Evolutionary conservation across 2,888 invertebrate genomes (phyloP), one percentile per base, ranked within the genome.

Genomic region (Himalopsyche tibetana): DNA sequence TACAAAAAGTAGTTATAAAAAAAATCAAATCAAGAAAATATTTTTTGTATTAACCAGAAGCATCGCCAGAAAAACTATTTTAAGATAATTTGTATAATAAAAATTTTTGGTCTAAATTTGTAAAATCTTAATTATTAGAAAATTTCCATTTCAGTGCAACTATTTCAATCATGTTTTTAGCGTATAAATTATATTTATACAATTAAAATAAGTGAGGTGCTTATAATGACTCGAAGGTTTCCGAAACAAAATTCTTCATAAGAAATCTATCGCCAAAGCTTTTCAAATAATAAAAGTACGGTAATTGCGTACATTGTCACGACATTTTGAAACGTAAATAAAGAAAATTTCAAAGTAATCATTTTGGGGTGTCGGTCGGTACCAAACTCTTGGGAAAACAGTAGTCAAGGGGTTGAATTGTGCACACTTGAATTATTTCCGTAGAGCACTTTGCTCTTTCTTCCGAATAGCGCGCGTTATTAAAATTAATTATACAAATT

Each of bases 401-500:
- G 51, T 63, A 55, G 80, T 56, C 80, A 81, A 84, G 63, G 80
- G 84, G 80, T 80, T 84, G 63, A 81, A 84, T 84, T 80, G 79
- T 81, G 84, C 56, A 63, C 63, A 42, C 84, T 81, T 42, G 84
- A 80, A 38, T 84, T 80, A 84, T 63, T 84, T 80, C 55, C 63
- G 45, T 40, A 63, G 63, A 63, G 38, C 63, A 63, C 19, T 63
- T 63, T 63, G 63, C 80, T 51, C 84, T n/a, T n/a, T 56, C 55
- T 79, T 17, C 40, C 51, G 55, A 19, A 80, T 19, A 74, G 19
- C 40, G 81, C 3, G 81, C 80, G 84, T 84, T 81, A 84, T 84
- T 84, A 84, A 84, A 84, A 84, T 84, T 84, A 84, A 84, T 84
- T 84, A 84, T 84, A 63, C 84, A 84, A 84, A 84, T 81, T 55